Evolutionary conservation across 2,797 vertebrate species (phyloP), one percentile per base, ranked within the genome.

Genomic region (Centropyge bicolor): DNA sequence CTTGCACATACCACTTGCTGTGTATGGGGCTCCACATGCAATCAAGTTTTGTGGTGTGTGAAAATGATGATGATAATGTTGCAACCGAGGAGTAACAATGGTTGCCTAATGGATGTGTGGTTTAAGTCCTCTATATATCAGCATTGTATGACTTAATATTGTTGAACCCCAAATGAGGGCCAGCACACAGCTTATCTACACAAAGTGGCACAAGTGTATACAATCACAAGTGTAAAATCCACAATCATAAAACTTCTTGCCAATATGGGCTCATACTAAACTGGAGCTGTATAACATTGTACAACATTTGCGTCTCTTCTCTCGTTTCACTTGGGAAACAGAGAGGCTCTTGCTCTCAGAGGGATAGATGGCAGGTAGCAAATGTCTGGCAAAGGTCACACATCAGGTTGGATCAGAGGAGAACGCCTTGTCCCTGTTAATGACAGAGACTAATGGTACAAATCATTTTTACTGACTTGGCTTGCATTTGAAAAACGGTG

Each of bases 331-430:
- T 40, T 78, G 20, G 41, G 22, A 70, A 83, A 68, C 60, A 54
- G 9, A 78, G 22, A 24, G 41, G 7, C 55, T 64, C 43, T 63
- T 64, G 7, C 55, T 62, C 16, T 59, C 59, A 57, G 41, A 77
- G 19, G 43, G 60, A 77, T n/a, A 46, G 61, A 80, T 45, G 52
- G 35, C 77, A 73, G 8, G 22, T 59, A 68, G 46, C 71, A 65
- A 74, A 73, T 62, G 72, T 70, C 68, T 57, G 35, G 35, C 31
- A 84, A 83, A 76, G 56, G 75, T 80, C 70, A 68, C 60, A 59
- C 70, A 40, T 76, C 59, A 17, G 27, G 45, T 69, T 65, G 40
- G 36, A 70, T 82, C 65, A 11, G 24, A 68, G 43, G 22, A 55
- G 24, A 82, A 35, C 20, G 62, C 41, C 77, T 38, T 40, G 48